Evolutionary conservation across 2,797 vertebrate genomes (phyloP).

Genomic region (Channa striata): DNA sequence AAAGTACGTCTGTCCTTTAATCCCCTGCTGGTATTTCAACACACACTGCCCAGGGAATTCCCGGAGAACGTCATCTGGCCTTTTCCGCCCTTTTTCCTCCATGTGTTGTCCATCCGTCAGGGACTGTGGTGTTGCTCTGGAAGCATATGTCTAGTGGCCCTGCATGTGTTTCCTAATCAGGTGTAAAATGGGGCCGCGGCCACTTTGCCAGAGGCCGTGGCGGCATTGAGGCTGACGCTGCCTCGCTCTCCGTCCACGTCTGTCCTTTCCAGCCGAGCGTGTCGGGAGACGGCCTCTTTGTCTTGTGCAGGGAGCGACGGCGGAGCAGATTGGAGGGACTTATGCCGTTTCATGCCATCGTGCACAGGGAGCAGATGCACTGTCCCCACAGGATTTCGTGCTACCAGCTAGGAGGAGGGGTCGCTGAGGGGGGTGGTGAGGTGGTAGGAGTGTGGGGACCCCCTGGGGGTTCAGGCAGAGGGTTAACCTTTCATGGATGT

Average conservation of each 20-base stretch:
- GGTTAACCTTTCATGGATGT: constrained; percentile 5
- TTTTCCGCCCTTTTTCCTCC: constrained; percentile 62
- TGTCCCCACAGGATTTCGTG: constrained; percentile 67
- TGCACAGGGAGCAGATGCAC: constrained; percentile 80
- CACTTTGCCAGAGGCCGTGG: constrained; percentile 67
- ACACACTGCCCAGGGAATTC: constrained; percentile 25
- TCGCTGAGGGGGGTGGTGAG: neutral
- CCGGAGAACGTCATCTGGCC: constrained; percentile 32
- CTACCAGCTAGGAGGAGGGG: constrained; percentile 52
- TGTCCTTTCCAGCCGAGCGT: constrained; percentile 77
- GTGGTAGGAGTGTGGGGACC: constrained; percentile 13
- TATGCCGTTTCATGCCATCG: constrained; percentile 74
- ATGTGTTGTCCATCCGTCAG: constrained; percentile 52
- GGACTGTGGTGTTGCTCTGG: constrained; percentile 46
- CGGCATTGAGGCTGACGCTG: constrained; percentile 25
- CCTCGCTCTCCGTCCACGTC: constrained; percentile 56
- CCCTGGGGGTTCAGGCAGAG: constrained; percentile 23
- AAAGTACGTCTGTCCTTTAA: neutral
- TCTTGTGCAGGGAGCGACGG: constrained; percentile 42
- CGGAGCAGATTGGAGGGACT: constrained; percentile 78
- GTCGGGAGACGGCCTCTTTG: constrained; percentile 54
- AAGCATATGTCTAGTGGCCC: constrained; percentile 77
- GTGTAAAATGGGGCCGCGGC: constrained; percentile 78
- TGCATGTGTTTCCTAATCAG: constrained; percentile 85
- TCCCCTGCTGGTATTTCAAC: constrained; percentile 40